Percentiles rank a stretch among this genome's conserved stretches.
Evolutionary conservation across 2,888 invertebrate species (phyloP).

Genomic region (Eupithecia dodoneata): DNA sequence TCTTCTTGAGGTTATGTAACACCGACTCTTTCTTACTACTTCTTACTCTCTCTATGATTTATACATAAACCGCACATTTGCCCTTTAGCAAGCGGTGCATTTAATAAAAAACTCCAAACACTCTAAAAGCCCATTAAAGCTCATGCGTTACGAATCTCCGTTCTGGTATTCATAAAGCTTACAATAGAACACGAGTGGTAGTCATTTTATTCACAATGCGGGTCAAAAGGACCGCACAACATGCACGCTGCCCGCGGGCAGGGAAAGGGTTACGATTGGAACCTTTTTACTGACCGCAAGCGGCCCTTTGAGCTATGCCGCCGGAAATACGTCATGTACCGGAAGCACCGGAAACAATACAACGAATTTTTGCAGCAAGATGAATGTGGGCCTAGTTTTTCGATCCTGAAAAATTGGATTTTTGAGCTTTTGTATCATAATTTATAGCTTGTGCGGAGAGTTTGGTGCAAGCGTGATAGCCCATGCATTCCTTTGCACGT

Average conservation of each 20-base stretch:
- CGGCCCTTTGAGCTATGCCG: conserved; percentile 31
- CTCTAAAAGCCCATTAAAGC: not conserved
- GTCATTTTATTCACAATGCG: conserved; percentile 19
- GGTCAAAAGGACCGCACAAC: conserved; percentile 30
- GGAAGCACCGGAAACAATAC: conserved; percentile 28
- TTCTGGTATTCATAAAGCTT: not conserved
- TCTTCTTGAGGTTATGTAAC: too few species aligned
- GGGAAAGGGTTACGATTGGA: conserved; percentile 29
- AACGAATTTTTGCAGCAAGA: conserved; percentile 15
- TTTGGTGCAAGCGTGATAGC: not conserved
- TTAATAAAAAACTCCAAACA: not conserved
- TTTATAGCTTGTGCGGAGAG: conserved; percentile 3
- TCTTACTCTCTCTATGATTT: too few species aligned
- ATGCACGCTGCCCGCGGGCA: conserved; percentile 16
- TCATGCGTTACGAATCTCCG: not conserved
- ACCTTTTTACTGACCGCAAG: conserved; percentile 37
- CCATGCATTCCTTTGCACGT: not conserved
- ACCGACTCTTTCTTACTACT: too few species aligned
- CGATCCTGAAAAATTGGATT: conserved; percentile 10
- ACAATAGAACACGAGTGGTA: not conserved
- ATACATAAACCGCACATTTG: too few species aligned
- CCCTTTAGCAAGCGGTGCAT: too few species aligned
- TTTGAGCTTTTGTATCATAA: conserved; percentile 8
- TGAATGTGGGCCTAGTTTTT: conserved; percentile 19
- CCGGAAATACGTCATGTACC: conserved; percentile 25